Base-by-base conservation (phyloP, 2,113 vertebrate species). In the Anarrhichthys ocellatus region DNA sequence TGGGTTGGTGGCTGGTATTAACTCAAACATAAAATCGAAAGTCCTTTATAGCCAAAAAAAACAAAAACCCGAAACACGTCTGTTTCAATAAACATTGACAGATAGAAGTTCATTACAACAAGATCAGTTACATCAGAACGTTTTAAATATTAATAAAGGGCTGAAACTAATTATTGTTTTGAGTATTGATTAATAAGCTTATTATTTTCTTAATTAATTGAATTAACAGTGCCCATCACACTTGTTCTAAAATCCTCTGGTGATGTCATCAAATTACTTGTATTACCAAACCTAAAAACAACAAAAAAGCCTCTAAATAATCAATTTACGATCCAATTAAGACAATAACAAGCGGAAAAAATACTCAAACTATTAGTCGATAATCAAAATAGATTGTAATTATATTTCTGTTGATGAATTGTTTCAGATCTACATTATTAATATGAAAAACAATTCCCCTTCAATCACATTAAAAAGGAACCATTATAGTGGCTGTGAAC, bases 21-120 rank as follows among this genome's bases (percentile, higher is more conserved):
- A 76, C 34, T 59, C 52, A 32, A 56, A 75, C 40, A 70, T 22
- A 68, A 71, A 83, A 85, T 82, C 48, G 14, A 80, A 85, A n/a
- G 58, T 65, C 63, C 70, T 80, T 81, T 17, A 77, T 17, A 14
- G 76, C 22, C 32, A 66, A 42, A 69, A 34, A 58, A 66, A 44
- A 9, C 20, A 22, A 24, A 59, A 46, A 17, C 44, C 40, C 40
- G 18, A 54, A 81, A 44, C 6, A 58, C 32, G 44, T 10, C 32
- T 10, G 67, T 59, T 24, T 67, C 27, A 46, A 82, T 62, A 65
- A 66, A 46, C 15, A 9, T 5, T 52, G 24, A 62, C 42, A 76
- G 32, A 27, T 5, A 52, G 6, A 48, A 32, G 27, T 22, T 7
- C 22, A 68, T 27, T 75, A 40, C 24, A 32, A 40, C 18, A 50